Evolutionary conservation across 2,113 vertebrate genomes (phyloP).

Genomic region (Gallinago paraguaiae): DNA sequence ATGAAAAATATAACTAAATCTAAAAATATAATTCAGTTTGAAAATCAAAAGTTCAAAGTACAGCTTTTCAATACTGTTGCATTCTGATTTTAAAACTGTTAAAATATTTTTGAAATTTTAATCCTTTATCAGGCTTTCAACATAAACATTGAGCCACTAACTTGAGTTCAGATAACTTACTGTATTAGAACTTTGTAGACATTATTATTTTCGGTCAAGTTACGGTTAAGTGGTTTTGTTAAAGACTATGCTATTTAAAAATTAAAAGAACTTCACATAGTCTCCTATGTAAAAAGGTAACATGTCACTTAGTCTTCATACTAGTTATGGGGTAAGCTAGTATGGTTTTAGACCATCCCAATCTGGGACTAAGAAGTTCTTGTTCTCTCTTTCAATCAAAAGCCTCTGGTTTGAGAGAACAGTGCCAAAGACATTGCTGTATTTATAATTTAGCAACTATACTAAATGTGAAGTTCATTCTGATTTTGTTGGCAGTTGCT

Average conservation of each 20-base stretch:
- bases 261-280: not conserved
- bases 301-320: not conserved
- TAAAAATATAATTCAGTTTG: not conserved
- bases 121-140: not conserved
- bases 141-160: not conserved
- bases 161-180: not conserved
- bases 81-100: not conserved
- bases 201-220: not conserved
- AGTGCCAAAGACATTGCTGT: not conserved
- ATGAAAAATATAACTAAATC: not conserved
- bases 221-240: not conserved
- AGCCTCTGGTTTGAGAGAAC: not conserved
- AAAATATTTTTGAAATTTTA: not conserved
- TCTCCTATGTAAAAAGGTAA: not conserved
- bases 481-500: slow-evolving; percentile 4
- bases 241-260: not conserved
- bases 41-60: not conserved
- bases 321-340: not conserved
- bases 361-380: not conserved
- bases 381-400: not conserved
- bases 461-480: not conserved
- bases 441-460: slow-evolving; percentile 6
- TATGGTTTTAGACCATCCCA: not conserved
- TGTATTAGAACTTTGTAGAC: not conserved
- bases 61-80: not conserved